These are phyloP conservation scores for Brevimyrus niger DNA, from an alignment of 2,113 vertebrate species.

Conservation along the genomic window DNA sequence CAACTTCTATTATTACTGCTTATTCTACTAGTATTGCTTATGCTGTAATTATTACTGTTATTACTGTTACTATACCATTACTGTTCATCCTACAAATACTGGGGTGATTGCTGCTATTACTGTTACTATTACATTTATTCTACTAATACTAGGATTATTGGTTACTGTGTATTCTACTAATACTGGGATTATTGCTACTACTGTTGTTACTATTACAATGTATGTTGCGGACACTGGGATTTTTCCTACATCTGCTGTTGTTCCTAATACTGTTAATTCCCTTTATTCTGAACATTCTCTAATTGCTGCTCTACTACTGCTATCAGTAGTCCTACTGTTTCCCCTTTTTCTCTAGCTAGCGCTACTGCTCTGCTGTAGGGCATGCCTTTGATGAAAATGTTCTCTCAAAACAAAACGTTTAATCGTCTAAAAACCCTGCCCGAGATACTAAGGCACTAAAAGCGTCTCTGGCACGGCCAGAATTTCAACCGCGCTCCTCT, in stretches of 20 bases:
- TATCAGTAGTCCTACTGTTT: not conserved
- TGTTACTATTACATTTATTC: not conserved
- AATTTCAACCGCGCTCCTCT: not conserved
- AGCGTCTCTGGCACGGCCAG: not conserved
- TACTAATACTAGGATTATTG: not conserved
- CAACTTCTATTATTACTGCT: not conserved
- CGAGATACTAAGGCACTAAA: not conserved
- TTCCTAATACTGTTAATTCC: not conserved
- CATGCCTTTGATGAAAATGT: not conserved
- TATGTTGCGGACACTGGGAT: not conserved
- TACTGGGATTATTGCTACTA: not conserved
- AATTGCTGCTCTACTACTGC: not conserved
- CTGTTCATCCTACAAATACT: not conserved
- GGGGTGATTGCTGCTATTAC: not conserved
- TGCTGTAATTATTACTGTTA: not conserved
- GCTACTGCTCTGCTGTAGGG: not conserved
- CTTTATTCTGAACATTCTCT: not conserved
- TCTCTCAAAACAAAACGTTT: not conserved
- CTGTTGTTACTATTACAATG: not conserved
- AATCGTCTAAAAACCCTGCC: not conserved
- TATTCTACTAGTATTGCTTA: not conserved
- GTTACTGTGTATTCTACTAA: not conserved
- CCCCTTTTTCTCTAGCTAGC: not conserved
- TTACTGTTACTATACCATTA: not conserved
- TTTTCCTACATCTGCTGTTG: not conserved